Percentiles rank a stretch among this genome's conserved stretches.
Conservation (phyloP, 2,113 vertebrate genomes). For the Bothrops jararaca region DNA sequence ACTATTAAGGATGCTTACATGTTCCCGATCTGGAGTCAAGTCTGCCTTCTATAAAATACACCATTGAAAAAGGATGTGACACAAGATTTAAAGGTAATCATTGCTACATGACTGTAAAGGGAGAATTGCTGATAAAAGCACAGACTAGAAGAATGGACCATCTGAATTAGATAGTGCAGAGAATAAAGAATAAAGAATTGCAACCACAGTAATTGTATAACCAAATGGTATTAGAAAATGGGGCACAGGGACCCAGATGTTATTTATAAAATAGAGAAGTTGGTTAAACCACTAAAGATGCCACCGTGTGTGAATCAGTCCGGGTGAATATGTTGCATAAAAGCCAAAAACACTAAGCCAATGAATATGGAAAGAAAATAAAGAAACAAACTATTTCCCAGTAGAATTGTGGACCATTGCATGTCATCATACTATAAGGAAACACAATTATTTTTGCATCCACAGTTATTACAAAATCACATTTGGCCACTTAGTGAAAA, state of each 20-base stretch:
- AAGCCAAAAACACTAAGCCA: neutral
- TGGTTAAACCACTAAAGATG: neutral
- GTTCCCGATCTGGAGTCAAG: neutral
- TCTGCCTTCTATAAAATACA: neutral
- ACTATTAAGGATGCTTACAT: neutral
- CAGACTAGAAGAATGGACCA: neutral
- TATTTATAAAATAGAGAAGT: neutral
- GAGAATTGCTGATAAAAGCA: neutral
- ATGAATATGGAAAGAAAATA: neutral
- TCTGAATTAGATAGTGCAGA: neutral
- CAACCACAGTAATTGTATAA: neutral
- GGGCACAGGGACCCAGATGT: neutral
- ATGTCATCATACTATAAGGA: neutral
- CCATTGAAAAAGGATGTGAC: neutral
- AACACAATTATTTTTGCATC: neutral
- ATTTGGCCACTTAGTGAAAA: neutral
- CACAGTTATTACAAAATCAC: neutral
- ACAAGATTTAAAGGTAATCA: neutral
- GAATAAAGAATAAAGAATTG: neutral
- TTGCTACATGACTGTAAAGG: neutral
- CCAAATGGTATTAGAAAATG: neutral
- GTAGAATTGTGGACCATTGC: neutral
- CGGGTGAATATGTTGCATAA: neutral
- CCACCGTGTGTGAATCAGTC: neutral
- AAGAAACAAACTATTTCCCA: neutral